phyloP scores from a whole-genome alignment of 2,888 invertebrate genomes.

The Drosophila recens region DNA sequence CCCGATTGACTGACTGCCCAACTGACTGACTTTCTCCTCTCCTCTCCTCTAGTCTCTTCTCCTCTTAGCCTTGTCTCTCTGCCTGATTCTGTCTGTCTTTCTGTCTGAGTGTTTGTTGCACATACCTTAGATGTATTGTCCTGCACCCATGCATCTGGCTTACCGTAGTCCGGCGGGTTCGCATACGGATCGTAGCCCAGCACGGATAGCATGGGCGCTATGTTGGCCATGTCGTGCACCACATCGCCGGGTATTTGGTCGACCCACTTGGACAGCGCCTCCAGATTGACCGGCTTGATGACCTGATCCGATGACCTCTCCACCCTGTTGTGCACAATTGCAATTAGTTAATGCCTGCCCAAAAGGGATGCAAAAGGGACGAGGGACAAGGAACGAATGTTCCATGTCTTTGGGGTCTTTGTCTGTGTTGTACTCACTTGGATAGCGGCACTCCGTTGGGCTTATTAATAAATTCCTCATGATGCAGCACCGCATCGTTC shows the following conservation, averaged over 20 bases:
- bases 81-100: not conserved
- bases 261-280: constrained; percentile 97
- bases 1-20: constrained; percentile 31
- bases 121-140: constrained; percentile 87
- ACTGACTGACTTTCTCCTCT: constrained; percentile 31
- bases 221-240: constrained; percentile 94
- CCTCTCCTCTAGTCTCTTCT: not conserved
- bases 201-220: constrained; percentile 97
- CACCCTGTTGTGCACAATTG: constrained; percentile 88
- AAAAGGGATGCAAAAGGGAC: too few species aligned
- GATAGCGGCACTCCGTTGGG: constrained; percentile 97
- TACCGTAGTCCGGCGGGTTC: constrained; percentile 98
- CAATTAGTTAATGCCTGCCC: constrained; percentile 24
- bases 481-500: constrained; percentile 98
- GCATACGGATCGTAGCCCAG: constrained; percentile 98
- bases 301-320: constrained; percentile 99
- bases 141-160: constrained; percentile 91
- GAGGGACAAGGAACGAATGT: too few species aligned
- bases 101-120: constrained; percentile 63
- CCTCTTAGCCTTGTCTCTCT: not conserved
- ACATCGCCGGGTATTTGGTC: constrained; percentile 96
- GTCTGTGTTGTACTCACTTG: constrained; percentile 89
- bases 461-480: constrained; percentile 98
- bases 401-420: not conserved
- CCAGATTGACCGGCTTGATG: constrained; percentile 98